Conservation (phyloP, 2,888 invertebrate genomes). For the Tuberolachnus salignus region DNA sequence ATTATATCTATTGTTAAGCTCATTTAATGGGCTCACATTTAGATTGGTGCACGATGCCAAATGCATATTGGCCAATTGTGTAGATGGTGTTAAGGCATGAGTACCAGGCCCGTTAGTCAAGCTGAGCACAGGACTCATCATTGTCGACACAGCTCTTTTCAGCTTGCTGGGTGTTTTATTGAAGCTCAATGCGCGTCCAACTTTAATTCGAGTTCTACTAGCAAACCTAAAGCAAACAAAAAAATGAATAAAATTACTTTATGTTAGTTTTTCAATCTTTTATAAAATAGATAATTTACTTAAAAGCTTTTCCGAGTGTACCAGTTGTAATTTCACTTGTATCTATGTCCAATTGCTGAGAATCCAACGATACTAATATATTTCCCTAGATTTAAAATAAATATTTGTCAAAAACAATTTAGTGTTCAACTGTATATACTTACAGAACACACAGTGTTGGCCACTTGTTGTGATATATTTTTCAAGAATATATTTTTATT, state of each 20-base stretch:
- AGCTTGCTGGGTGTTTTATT: conserved; percentile 93
- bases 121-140: conserved; percentile 80
- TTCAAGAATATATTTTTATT: conserved; percentile 83
- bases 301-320: conserved; percentile 88
- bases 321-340: conserved; percentile 85
- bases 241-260: conserved; percentile 7
- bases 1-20: conserved; percentile 30
- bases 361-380: conserved; percentile 77
- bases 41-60: conserved; percentile 70
- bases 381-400: conserved; percentile 71
- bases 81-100: conserved; percentile 54
- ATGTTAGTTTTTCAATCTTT: neutral
- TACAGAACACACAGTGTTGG: conserved; percentile 88
- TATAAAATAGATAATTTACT: conserved; percentile 64
- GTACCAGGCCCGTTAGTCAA: conserved; percentile 40
- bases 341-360: conserved; percentile 84
- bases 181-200: conserved; percentile 92
- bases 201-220: conserved; percentile 81
- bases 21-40: conserved; percentile 60
- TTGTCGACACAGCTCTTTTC: conserved; percentile 91
- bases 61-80: conserved; percentile 59
- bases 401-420: neutral
- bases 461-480: conserved; percentile 86
- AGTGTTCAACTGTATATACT: conserved; percentile 66
- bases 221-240: conserved; percentile 68